Conservation (phyloP, 2,888 invertebrate genomes). For the Pinctada fucata region DNA sequence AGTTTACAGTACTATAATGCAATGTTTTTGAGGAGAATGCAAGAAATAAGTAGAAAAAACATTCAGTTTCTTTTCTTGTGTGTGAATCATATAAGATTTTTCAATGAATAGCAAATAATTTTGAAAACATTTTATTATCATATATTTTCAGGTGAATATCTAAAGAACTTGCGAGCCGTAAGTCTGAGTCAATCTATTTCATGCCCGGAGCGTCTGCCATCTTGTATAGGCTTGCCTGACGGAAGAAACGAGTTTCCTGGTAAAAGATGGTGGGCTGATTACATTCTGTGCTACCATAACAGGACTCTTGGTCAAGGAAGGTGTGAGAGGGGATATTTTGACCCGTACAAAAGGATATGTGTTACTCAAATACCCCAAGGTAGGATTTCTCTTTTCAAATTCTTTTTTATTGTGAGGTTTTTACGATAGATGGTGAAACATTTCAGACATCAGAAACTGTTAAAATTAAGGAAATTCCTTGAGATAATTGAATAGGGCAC, state of each 20-base stretch:
- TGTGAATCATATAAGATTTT: too few relatives aligned
- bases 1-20: too few relatives aligned
- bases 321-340: conserved; percentile 45
- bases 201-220: conserved; percentile 49
- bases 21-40: too few relatives aligned
- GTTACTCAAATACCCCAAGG: background rate
- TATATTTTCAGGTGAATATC: conserved; percentile 47
- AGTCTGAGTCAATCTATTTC: conserved; percentile 41
- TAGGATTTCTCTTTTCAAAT: background rate
- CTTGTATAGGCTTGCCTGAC: conserved; percentile 46
- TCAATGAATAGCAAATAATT: too few relatives aligned
- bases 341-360: background rate
- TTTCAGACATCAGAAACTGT: too few relatives aligned
- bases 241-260: conserved; percentile 45
- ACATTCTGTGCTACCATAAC: conserved; percentile 47
- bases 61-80: too few relatives aligned
- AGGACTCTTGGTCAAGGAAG: conserved; percentile 42
- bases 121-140: background rate
- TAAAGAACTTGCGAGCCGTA: conserved; percentile 50
- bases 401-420: too few relatives aligned
- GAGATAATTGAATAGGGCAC: too few relatives aligned
- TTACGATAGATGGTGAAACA: too few relatives aligned
- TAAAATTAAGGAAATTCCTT: too few relatives aligned
- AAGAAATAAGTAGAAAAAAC: too few relatives aligned
- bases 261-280: conserved; percentile 41